phyloP scores from a whole-genome alignment of 2,888 invertebrate genomes.

The Netelia virgata region DNA sequence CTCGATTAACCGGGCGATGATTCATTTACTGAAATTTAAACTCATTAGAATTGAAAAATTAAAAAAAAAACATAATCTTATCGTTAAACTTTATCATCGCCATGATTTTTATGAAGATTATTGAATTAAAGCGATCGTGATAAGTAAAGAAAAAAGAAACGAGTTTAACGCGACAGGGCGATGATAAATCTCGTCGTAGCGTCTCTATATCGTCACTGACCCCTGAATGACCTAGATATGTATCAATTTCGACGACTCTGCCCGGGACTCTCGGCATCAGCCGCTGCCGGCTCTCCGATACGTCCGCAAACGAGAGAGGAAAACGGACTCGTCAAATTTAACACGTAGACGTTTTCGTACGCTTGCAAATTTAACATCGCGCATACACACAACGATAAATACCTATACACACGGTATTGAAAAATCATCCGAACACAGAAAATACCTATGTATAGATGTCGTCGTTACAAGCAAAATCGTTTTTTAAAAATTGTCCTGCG shows the following conservation, averaged over 20 bases:
- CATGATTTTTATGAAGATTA: too few relatives aligned
- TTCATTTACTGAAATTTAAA: too few relatives aligned
- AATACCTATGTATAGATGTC: too few relatives aligned
- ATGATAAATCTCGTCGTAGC: constrained; percentile 1
- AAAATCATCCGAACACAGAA: too few relatives aligned
- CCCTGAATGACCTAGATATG: constrained; percentile 30
- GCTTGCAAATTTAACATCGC: constrained; percentile 29
- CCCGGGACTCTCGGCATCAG: constrained; percentile 12
- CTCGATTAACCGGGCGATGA: too few relatives aligned
- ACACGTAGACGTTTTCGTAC: constrained; percentile 14
- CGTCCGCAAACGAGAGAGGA: constrained; percentile 38
- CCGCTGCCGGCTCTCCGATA: constrained; percentile 3
- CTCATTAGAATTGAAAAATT: too few relatives aligned
- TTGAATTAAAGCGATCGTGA: background rate
- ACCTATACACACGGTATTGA: background rate
- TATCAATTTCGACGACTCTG: constrained; percentile 33
- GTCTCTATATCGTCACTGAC: constrained; percentile 1
- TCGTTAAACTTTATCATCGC: too few relatives aligned
- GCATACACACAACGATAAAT: background rate
- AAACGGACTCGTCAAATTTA: constrained; percentile 1
- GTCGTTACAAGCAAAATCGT: too few relatives aligned
- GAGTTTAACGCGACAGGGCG: background rate
- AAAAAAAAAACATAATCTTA: too few relatives aligned
- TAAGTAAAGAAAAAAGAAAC: background rate
- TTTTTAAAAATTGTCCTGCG: too few relatives aligned